Percentiles rank a stretch among this genome's conserved stretches.
phyloP scores from a whole-genome alignment of 2,888 invertebrate genomes.

The Mechanitis mazaeus region DNA sequence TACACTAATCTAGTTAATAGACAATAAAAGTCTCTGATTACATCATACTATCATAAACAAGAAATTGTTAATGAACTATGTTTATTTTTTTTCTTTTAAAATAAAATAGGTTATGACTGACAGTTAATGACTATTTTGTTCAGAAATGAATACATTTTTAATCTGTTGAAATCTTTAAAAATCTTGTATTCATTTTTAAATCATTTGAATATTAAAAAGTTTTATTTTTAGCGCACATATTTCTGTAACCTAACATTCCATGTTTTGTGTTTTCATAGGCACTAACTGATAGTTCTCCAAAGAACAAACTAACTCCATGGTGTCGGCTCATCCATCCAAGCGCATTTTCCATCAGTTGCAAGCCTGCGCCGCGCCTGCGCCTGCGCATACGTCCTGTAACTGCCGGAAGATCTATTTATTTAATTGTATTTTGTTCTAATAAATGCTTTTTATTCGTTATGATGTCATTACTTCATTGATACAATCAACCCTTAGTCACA shows the following conservation, averaged over 20 bases:
- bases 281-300: constrained; percentile 41
- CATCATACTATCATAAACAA: no score
- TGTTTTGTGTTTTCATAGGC: constrained; percentile 42
- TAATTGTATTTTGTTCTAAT: constrained; percentile 44
- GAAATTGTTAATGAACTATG: no score
- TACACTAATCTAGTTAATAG: no score
- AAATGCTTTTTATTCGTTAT: constrained; percentile 36
- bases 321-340: constrained; percentile 62
- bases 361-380: constrained; percentile 38
- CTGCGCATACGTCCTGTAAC: constrained; percentile 51
- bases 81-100: no score
- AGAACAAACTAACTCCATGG: constrained; percentile 53
- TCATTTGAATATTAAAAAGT: no score
- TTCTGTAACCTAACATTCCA: constrained; percentile 19
- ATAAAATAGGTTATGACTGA: no score
- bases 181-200: no score
- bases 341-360: constrained; percentile 74
- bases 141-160: no score
- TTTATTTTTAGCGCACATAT: background rate
- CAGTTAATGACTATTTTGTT: no score
- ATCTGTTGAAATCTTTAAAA: no score
- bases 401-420: constrained; percentile 72
- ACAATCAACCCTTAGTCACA: no score
- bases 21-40: no score
- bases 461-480: constrained; percentile 5